phyloP scores from a whole-genome alignment of 2,888 invertebrate genomes.

The Lingula anatina region DNA sequence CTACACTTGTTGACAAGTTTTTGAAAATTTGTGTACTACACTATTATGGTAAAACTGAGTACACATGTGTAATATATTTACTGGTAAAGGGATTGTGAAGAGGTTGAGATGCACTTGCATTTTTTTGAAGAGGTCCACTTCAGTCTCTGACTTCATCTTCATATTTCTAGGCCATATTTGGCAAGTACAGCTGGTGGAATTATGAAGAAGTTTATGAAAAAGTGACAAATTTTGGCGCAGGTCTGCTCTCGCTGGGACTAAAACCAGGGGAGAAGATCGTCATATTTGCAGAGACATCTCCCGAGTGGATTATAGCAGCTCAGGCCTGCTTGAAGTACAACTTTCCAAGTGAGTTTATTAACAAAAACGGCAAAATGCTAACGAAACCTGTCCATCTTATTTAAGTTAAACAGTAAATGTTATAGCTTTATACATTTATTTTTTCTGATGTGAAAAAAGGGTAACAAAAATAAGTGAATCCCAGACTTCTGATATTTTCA shows the following conservation, averaged over 20 bases:
- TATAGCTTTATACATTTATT: too few species aligned
- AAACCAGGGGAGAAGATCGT: conserved; percentile 66
- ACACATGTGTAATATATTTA: too few species aligned
- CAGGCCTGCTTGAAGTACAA: conserved; percentile 94
- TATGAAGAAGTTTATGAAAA: conserved; percentile 73
- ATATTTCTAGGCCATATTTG: conserved; percentile 84
- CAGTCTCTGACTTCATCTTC: too few species aligned
- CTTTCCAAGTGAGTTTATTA: conserved; percentile 66
- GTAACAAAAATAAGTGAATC: too few species aligned
- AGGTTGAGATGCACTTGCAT: neutral
- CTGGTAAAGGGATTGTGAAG: neutral
- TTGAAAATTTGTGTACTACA: too few species aligned
- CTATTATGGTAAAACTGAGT: too few species aligned
- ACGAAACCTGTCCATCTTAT: neutral
- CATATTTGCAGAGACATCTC: conserved; percentile 94
- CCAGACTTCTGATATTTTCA: too few species aligned
- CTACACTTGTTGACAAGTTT: too few species aligned
- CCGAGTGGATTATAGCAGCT: conserved; percentile 96
- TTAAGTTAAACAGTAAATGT: too few species aligned
- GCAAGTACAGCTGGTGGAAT: conserved; percentile 85
- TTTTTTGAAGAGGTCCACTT: too few species aligned
- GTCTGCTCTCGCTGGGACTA: conserved; percentile 75
- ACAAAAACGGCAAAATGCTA: neutral
- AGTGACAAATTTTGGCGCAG: conserved; percentile 75
- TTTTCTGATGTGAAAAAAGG: neutral